These are phyloP conservation scores for Hybognathus amarus DNA, from an alignment of 2,797 vertebrate species.

Conservation along the genomic window DNA sequence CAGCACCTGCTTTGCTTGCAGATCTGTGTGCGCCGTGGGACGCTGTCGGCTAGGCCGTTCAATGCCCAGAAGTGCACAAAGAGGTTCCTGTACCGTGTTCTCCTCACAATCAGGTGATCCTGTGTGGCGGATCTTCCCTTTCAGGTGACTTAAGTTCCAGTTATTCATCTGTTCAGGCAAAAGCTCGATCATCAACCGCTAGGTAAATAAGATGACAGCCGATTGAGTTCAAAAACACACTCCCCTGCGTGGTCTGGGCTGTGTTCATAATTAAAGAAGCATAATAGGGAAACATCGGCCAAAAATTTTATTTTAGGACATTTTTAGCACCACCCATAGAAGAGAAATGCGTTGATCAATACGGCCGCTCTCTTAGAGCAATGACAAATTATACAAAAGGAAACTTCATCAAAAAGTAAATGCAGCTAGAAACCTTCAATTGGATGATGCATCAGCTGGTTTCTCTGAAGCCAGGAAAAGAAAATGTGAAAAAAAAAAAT, in stretches of 20 bases:
- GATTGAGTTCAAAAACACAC: conserved; percentile 33
- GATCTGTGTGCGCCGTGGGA: background rate
- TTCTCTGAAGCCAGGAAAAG: background rate
- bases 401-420: background rate
- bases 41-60: background rate
- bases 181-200: conserved; percentile 24
- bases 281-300: conserved; percentile 38
- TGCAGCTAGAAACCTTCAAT: background rate
- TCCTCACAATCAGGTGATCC: conserved; percentile 33
- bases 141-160: conserved; percentile 42
- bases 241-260: conserved; percentile 8
- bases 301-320: conserved; percentile 55
- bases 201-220: conserved; percentile 42
- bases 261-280: conserved; percentile 52
- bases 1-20: background rate
- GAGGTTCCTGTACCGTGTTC: conserved; percentile 15
- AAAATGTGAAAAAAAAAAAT: background rate
- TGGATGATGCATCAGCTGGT: conserved; percentile 1
- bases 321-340: conserved; percentile 56
- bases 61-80: conserved; percentile 28
- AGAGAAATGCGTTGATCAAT: conserved; percentile 71
- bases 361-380: conserved; percentile 70
- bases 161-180: conserved; percentile 38
- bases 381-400: conserved; percentile 57
- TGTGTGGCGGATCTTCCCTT: conserved; percentile 24